A percentile compares a stretch with the other conserved stretches of the same genome.
These are phyloP conservation scores for Ginglymostoma cirratum DNA, from an alignment of 2,113 vertebrate species.

Conservation along the genomic window DNA sequence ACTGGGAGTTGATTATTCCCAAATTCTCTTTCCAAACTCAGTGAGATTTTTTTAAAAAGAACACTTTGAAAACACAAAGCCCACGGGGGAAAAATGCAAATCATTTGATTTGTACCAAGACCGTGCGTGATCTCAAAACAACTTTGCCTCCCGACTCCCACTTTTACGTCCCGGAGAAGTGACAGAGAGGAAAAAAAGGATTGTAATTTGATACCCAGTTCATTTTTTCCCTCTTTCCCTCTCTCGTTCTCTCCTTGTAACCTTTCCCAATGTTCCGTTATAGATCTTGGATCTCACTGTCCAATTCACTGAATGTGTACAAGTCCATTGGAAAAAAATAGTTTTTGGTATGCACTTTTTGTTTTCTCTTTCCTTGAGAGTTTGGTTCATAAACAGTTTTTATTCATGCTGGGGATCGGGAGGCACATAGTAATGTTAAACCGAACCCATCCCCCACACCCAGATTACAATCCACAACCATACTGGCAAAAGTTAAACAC, in stretches of 20 bases:
- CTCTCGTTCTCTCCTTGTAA: not conserved
- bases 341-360: not conserved
- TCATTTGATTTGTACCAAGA: not conserved
- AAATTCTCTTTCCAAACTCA: not conserved
- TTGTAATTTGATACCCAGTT: constrained; percentile 23
- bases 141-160: not conserved
- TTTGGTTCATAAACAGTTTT: not conserved
- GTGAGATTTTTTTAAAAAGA: not conserved
- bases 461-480: not conserved
- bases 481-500: not conserved
- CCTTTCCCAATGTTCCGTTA: not conserved
- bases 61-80: not conserved
- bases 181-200: not conserved
- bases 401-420: not conserved
- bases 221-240: not conserved
- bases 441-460: not conserved
- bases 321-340: not conserved
- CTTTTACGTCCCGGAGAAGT: not conserved
- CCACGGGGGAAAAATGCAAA: not conserved
- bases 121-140: not conserved
- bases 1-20: not conserved
- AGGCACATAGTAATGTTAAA: not conserved
- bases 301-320: not conserved
- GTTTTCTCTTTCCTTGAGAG: not conserved
- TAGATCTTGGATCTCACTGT: not conserved